These are phyloP conservation scores for Myiagra hebetior DNA, from an alignment of 2,113 vertebrate species.

Conservation along the genomic window DNA sequence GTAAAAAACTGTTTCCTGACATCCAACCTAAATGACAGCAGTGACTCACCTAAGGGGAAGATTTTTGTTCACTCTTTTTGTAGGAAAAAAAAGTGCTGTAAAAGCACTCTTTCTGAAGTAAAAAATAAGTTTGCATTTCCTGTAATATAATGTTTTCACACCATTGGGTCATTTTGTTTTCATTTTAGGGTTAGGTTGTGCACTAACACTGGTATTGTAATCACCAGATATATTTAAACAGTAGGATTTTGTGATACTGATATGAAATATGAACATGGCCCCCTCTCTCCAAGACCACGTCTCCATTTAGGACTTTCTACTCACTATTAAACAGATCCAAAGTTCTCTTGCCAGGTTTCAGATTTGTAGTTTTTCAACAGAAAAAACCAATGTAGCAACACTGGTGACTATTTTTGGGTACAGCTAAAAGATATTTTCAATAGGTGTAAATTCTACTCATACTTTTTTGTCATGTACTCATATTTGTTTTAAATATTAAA, in stretches of 20 bases:
- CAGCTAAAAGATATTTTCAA: not conserved
- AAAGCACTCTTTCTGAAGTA: not conserved
- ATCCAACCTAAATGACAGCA: not conserved
- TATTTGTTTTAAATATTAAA: conserved; percentile 33
- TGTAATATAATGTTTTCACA: not conserved
- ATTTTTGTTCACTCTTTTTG: not conserved
- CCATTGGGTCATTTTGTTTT: not conserved
- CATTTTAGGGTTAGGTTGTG: not conserved
- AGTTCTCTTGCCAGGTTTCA: not conserved
- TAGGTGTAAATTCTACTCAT: not conserved
- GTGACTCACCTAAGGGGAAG: not conserved
- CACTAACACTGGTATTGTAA: not conserved
- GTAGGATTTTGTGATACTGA: not conserved
- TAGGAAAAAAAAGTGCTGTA: not conserved
- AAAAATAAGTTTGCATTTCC: not conserved
- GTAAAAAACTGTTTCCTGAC: too few relatives aligned
- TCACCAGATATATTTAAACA: not conserved
- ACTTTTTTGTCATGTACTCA: not conserved
- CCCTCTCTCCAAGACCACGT: accelerated
- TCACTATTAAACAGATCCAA: not conserved
- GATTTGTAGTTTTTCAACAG: not conserved
- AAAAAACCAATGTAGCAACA: not conserved
- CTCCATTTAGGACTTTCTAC: not conserved
- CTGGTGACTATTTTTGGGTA: not conserved
- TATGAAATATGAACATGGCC: not conserved